Evolutionary conservation across 2,113 vertebrate species (phyloP).

Genomic region (Diadophis punctatus): DNA sequence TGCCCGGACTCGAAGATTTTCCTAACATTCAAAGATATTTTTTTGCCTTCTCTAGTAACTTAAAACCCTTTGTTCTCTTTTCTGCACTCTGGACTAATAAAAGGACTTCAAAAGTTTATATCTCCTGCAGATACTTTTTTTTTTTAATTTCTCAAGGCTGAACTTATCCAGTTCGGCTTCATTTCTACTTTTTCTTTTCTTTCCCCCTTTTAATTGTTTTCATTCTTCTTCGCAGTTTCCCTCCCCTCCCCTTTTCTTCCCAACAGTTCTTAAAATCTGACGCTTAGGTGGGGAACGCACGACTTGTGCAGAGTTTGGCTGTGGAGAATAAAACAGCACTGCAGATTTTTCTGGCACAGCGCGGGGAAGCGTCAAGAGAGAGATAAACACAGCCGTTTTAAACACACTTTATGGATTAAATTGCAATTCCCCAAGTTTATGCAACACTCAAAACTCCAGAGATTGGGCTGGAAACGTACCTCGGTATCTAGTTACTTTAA

Average conservation of each 20-base stretch:
- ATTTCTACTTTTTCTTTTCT: too few relatives aligned
- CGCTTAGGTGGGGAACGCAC: neutral
- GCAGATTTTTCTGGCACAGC: neutral
- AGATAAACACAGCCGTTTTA: neutral
- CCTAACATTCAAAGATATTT: neutral
- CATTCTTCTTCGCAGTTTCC: neutral
- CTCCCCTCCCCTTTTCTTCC: neutral
- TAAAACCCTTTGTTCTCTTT: neutral
- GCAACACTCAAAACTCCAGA: neutral
- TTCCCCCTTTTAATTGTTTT: neutral
- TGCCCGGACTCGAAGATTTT: neutral
- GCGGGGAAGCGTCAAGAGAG: neutral
- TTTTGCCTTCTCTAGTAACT: neutral
- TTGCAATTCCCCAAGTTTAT: neutral
- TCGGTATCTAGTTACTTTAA: neutral
- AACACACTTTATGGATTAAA: neutral
- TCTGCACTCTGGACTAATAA: neutral
- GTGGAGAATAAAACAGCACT: neutral
- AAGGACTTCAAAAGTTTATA: too few relatives aligned
- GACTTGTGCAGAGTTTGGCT: neutral
- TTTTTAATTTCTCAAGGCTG: neutral
- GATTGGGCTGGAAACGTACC: neutral
- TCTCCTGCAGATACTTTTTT: neutral
- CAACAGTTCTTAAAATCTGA: neutral
- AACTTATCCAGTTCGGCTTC: neutral